Base-by-base conservation (phyloP, 1,140 invertebrate species). In the Zaprionus gabonicus region DNA sequence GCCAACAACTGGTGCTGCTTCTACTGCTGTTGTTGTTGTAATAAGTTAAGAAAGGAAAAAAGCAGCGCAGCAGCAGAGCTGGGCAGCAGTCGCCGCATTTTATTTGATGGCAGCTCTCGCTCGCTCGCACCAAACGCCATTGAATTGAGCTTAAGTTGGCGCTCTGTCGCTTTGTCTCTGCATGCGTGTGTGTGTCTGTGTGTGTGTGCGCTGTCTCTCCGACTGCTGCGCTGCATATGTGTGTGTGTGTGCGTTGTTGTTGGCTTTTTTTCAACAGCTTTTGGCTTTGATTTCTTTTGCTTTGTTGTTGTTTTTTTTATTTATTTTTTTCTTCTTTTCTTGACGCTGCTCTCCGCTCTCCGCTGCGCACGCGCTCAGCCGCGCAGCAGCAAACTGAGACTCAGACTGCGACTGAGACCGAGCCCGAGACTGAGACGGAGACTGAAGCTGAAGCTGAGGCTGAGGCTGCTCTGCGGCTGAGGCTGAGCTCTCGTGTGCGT, bases 231-330 rank as follows among this genome's bases (percentile, higher is more conserved):
- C 20, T 20, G 34, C 65, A 38, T 60, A 25, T 60, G 36, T 73
- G 70, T 60, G 55, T 58, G 53, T 55, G 55, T 27, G 59, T 49
- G 31, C 75, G 59, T 62, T 65, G 71, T 69, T 71, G 46, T 60
- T 62, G 23, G 13, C 36, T 64, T 85, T 79, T 81, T 71, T 56
- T 67, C 60, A 82, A 82, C 76, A 76, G 76, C 83, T 90, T 80
- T 83, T 88, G 80, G 78, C 81, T 87, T 88, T 88, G 85, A 88
- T 88, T 88, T 88, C 85, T 91, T 88, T 81, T 76, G 81, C 82
- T 78, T 55, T 67, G 28, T 60, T 58, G 3, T 58, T 38, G n/a
- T 17, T 55, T 25, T 85, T 81, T 46, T 66, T 75, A 20, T n/a
- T 70, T 74, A 23, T 81, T 53, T 62, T 76, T 56, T 28, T 31